phyloP scores from a whole-genome alignment of 1,140 invertebrate species.

The Heliconius congener region DNA sequence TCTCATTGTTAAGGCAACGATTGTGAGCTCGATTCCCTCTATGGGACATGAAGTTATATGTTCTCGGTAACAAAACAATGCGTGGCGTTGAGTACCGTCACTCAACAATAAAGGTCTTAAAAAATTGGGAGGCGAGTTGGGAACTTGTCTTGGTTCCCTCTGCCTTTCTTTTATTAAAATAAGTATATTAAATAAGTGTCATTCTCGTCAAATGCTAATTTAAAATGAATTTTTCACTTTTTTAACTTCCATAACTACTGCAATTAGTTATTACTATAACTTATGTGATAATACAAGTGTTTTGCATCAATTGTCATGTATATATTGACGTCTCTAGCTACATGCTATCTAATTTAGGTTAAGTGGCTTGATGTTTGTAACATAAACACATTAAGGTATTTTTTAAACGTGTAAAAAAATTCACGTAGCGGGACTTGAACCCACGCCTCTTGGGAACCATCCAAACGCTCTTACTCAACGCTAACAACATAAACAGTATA shows the following conservation, averaged over 20 bases:
- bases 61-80: not conserved
- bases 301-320: conserved; percentile 2
- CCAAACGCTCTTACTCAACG: no score
- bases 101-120: not conserved
- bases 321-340: not conserved
- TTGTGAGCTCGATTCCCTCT: not conserved
- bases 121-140: not conserved
- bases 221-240: not conserved
- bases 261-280: not conserved
- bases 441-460: not conserved
- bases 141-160: no score
- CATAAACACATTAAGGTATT: no score
- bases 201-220: no score
- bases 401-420: no score
- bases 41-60: not conserved
- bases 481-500: no score
- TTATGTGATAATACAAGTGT: not conserved
- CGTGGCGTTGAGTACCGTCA: not conserved
- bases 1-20: not conserved
- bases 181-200: no score
- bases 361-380: no score
- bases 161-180: no score
- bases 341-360: not conserved
- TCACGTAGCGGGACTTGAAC: not conserved
- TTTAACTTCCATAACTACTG: not conserved